Conservation (phyloP, 2,113 vertebrate species). For the Heterocephalus glaber region DNA sequence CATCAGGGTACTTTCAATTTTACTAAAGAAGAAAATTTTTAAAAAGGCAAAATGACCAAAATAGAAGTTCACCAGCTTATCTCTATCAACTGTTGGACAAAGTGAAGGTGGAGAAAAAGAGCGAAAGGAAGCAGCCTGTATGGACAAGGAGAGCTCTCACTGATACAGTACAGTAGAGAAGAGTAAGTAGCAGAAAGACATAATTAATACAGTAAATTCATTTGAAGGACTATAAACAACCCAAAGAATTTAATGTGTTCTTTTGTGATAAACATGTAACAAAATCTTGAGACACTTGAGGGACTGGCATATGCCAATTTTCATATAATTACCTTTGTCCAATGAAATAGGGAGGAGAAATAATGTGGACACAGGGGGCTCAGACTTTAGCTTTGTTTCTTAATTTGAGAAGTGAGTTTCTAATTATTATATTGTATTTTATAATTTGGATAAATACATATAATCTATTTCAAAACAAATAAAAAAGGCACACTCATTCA, state of each 20-base stretch:
- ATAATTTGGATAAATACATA: not conserved
- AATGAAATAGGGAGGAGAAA: fast-evolving
- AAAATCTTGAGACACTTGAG: not conserved
- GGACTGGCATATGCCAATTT: not conserved
- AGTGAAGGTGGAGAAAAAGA: not conserved
- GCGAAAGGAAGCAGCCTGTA: not conserved
- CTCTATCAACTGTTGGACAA: not conserved
- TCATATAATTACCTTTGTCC: not conserved
- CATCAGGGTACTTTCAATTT: constrained; percentile 72
- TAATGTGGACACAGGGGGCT: not conserved
- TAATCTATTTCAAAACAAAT: not conserved
- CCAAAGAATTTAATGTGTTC: not conserved
- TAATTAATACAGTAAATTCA: not conserved
- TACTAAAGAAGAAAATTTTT: constrained; percentile 1
- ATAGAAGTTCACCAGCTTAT: constrained; percentile 40
- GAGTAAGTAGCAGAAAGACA: not conserved
- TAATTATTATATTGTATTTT: not conserved
- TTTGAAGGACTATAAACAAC: not conserved
- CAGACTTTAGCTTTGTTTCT: not conserved
- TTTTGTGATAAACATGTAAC: not conserved
- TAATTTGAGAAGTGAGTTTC: not conserved
- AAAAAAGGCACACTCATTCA: not conserved
- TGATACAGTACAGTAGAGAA: not conserved
- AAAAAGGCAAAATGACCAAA: constrained; percentile 48
- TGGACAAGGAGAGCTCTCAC: not conserved